Conservation (phyloP, 2,888 invertebrate genomes). For the Pollenia griseotomentosa region DNA sequence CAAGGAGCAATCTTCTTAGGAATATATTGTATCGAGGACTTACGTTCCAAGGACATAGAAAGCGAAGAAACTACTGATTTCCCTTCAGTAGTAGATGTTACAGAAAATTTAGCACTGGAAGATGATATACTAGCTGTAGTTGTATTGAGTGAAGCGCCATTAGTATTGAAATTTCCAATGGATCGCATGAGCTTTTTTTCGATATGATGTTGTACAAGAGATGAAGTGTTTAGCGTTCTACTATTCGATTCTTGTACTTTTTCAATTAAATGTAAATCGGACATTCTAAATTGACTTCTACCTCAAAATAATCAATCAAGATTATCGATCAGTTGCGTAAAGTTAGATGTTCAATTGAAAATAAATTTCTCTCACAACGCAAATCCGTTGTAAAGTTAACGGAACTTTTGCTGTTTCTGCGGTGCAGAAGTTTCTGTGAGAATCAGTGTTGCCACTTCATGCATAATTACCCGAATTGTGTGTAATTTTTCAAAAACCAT, state of each 20-base stretch:
- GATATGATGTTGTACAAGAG: constrained; percentile 20
- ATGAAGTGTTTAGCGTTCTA: neutral
- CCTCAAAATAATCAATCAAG: neutral
- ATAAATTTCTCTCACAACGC: neutral
- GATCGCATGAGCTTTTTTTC: constrained; percentile 36
- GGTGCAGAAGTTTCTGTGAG: constrained; percentile 31
- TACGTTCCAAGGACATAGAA: constrained; percentile 56
- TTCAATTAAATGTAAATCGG: neutral
- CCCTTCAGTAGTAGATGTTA: constrained; percentile 11
- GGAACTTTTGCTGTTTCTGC: constrained; percentile 52
- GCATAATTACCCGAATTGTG: too few relatives aligned
- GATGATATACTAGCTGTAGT: constrained; percentile 31
- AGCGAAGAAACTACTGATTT: constrained; percentile 46
- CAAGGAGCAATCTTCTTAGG: constrained; percentile 10
- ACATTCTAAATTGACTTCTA: constrained; percentile 9
- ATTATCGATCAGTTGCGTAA: neutral
- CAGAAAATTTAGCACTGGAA: constrained; percentile 38
- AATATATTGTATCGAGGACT: constrained; percentile 47
- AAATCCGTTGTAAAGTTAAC: constrained; percentile 40
- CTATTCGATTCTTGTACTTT: neutral
- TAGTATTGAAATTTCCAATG: constrained; percentile 33
- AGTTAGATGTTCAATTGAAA: neutral
- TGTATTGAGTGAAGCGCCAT: constrained; percentile 2
- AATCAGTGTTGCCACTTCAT: neutral
- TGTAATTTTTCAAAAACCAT: too few relatives aligned